Base-by-base conservation (phyloP, 2,888 invertebrate species). In the Ceriagrion tenellum region DNA sequence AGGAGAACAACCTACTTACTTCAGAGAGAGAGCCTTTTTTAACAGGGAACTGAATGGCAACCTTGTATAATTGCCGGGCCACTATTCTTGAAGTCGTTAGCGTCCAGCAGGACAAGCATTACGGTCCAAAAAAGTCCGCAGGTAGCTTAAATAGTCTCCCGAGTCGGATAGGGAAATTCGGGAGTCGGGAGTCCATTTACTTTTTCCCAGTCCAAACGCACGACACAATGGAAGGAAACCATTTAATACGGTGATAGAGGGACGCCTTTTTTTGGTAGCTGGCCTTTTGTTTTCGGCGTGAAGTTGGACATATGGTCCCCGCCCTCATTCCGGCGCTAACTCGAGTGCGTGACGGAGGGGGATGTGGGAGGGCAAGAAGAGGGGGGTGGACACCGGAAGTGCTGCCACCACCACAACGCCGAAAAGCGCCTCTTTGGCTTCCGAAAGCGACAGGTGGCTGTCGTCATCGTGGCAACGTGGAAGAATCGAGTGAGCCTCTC, bases 161-260 rank as follows among this genome's bases (percentile, higher is more conserved):
- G 69, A 26, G 26, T 26, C 69, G 8, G 8, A 69, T 69, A 69
- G 26, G 69, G 23, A 69, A 69, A 26, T 69, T 69, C n/a, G 69
- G 40, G n/a, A 47, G 47, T 13, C 16, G 35, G 47, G 88, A 47
- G 23, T 88, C 88, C 40, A 88, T n/a, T 88, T 18, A 23, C 23
- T 20, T 47, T 47, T 81, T 35, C 35, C 26, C 35, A 47, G 40
- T 88, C 88, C 88, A 35, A 16, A 88, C 12, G 26, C 35, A 69
- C 69, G 26, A 47, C 47, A 88, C 88, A 88, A 88, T 88, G 88
- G 88, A 88, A 88, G 88, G 88, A 88, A 88, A 18, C 40, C 35
- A 88, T 88, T 88, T 88, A 35, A 26, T 59, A 20, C 69, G 69
- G 40, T 47, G 47, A 47, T 47, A 47, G 35, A 88, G 40, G 88